These are phyloP conservation scores for Tipula vernalis DNA, from an alignment of 2,888 invertebrate genomes.

Conservation along the genomic window DNA sequence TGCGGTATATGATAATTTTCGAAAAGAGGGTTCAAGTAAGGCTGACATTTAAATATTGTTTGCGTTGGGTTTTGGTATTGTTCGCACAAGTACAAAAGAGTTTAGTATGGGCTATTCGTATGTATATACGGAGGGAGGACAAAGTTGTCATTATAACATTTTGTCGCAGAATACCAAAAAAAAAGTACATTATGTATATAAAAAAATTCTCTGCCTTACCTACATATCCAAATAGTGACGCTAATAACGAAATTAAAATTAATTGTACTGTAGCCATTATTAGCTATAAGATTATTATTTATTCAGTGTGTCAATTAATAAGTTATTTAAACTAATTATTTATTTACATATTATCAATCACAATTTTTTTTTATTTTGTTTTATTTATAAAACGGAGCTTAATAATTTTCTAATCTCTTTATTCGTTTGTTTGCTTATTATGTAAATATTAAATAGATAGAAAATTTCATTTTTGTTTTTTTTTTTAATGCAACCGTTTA, in stretches of 20 bases:
- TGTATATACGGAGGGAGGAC: neutral
- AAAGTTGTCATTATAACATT: neutral
- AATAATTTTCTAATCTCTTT: neutral
- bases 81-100: neutral
- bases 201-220: neutral
- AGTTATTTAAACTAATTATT: neutral
- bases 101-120: neutral
- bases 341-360: neutral
- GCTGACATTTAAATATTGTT: neutral
- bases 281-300: neutral
- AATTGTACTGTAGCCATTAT: neutral
- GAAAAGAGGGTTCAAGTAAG: neutral
- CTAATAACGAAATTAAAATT: neutral
- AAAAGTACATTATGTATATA: neutral
- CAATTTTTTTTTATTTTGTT: neutral
- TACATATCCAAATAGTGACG: neutral
- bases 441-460: neutral
- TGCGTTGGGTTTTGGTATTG: neutral
- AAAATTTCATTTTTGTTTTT: neutral
- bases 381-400: neutral
- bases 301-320: neutral
- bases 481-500: neutral
- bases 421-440: neutral
- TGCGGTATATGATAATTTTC: neutral
- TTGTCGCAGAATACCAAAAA: neutral